Conservation (phyloP, 2,113 vertebrate genomes). For the Origma solitaria region DNA sequence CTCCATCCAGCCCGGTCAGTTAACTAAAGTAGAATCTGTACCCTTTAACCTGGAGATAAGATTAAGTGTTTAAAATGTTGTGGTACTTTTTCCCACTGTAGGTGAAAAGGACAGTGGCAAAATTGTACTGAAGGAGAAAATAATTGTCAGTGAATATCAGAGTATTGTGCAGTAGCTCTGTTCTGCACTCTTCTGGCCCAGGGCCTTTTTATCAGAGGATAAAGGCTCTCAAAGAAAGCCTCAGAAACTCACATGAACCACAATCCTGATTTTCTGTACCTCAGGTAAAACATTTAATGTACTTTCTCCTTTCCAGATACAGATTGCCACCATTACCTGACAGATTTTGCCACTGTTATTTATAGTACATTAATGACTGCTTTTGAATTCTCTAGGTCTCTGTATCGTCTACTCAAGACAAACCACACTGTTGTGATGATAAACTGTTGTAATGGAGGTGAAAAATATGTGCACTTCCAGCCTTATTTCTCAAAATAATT, state of each 20-base stretch:
- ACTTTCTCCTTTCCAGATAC: background rate
- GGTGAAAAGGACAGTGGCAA: background rate
- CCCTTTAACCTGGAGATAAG: background rate
- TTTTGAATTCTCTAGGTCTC: background rate
- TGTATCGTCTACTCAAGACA: background rate
- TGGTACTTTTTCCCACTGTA: background rate
- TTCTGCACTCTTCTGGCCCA: background rate
- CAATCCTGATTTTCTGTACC: background rate
- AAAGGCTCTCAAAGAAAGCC: background rate
- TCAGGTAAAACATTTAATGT: rapidly evolving
- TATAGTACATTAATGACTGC: background rate
- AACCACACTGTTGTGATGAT: background rate
- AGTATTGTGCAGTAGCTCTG: background rate
- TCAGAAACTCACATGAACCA: background rate
- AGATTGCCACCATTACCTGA: background rate
- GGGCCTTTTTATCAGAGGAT: background rate
- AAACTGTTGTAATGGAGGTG: background rate
- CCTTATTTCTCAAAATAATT: background rate
- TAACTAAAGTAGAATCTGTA: background rate
- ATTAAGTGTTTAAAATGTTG: background rate
- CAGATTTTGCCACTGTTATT: background rate
- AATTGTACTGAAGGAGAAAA: background rate
- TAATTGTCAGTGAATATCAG: background rate
- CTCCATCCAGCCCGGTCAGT: background rate
- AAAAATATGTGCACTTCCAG: background rate